Evolutionary conservation across 2,888 invertebrate species (phyloP).

Genomic region (Tachina fera): DNA sequence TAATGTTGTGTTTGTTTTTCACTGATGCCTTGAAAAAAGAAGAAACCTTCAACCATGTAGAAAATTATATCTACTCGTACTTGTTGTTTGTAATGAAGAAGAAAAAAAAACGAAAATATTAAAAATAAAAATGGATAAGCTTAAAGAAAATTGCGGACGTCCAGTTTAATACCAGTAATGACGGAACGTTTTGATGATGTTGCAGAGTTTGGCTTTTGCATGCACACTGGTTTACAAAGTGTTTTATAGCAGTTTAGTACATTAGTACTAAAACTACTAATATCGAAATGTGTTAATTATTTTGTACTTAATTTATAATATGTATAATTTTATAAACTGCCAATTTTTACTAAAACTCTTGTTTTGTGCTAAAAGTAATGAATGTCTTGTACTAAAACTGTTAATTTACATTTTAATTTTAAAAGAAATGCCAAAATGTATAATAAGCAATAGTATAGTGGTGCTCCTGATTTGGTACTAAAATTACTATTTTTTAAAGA

Average conservation of each 20-base stretch:
- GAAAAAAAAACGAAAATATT: not conserved
- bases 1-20: slow-evolving; percentile 42
- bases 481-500: too few species aligned
- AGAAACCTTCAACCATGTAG: slow-evolving; percentile 58
- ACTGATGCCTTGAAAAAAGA: slow-evolving; percentile 53
- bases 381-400: not conserved
- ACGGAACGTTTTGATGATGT: not conserved
- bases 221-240: not conserved
- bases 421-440: too few species aligned
- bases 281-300: too few species aligned
- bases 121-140: not conserved
- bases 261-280: too few species aligned
- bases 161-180: slow-evolving; percentile 2
- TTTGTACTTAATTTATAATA: not conserved
- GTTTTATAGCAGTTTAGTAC: too few species aligned
- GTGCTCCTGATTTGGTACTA: too few species aligned
- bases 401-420: not conserved
- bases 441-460: too few species aligned
- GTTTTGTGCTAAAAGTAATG: not conserved
- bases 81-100: not conserved
- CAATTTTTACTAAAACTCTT: not conserved
- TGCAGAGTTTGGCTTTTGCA: not conserved
- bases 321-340: not conserved
- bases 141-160: slow-evolving; percentile 23
- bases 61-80: slow-evolving; percentile 47